These are phyloP conservation scores for Nerophis lumbriciformis DNA, from an alignment of 2,113 vertebrate genomes.

Conservation along the genomic window DNA sequence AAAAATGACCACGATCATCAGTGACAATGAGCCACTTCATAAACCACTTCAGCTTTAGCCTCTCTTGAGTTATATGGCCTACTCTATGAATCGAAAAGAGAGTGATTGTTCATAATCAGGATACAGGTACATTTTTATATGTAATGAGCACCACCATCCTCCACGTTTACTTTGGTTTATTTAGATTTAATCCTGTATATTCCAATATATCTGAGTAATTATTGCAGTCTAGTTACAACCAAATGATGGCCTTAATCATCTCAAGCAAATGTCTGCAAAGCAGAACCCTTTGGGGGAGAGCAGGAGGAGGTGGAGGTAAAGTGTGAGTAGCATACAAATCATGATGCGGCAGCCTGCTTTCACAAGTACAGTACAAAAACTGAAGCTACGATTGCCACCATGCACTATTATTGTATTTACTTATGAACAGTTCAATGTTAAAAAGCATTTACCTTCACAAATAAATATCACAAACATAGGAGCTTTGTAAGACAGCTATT, in stretches of 20 bases:
- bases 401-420: background rate
- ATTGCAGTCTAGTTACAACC: background rate
- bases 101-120: background rate
- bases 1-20: constrained; percentile 62
- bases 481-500: background rate
- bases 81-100: background rate
- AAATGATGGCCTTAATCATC: constrained; percentile 6
- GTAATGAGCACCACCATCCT: constrained; percentile 2
- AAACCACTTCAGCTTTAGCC: constrained; percentile 47
- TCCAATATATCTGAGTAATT: background rate
- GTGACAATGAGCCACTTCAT: constrained; percentile 38
- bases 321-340: background rate
- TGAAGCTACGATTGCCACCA: background rate
- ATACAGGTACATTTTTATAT: background rate
- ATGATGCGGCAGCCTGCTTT: constrained; percentile 1
- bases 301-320: constrained; percentile 6
- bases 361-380: background rate
- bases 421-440: background rate
- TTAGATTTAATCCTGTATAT: constrained; percentile 1
- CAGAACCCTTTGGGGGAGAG: background rate
- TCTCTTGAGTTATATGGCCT: constrained; percentile 33
- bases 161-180: background rate
- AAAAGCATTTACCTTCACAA: background rate
- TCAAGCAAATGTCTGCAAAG: constrained; percentile 3
- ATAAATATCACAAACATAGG: background rate